Evolutionary conservation across 2,888 invertebrate species (phyloP).

Genomic region (Tuberolachnus salignus): DNA sequence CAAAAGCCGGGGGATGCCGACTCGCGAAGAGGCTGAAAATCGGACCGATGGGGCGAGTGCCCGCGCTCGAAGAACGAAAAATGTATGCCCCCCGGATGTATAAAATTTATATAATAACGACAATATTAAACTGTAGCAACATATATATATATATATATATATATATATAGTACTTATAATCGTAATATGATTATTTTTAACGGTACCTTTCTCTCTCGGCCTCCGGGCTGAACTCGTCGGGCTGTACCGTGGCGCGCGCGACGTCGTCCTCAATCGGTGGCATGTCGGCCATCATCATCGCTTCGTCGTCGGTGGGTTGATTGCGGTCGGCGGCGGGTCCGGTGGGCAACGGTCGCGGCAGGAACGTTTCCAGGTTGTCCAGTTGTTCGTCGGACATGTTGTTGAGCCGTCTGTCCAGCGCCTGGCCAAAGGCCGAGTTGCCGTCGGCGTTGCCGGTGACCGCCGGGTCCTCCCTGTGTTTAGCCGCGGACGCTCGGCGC

Average conservation of each 20-base stretch:
- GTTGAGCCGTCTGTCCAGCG: not conserved
- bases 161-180: too few species aligned
- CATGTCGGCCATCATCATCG: conserved; percentile 38
- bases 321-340: not conserved
- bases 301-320: not conserved
- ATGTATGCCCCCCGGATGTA: too few species aligned
- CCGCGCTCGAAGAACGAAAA: too few species aligned
- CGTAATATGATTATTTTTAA: too few species aligned
- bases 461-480: not conserved
- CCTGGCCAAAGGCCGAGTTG: not conserved
- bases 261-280: not conserved
- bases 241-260: not conserved
- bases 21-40: too few species aligned
- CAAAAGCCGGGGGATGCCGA: too few species aligned
- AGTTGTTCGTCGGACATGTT: not conserved
- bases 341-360: not conserved
- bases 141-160: too few species aligned
- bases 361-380: not conserved
- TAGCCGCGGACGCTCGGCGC: not conserved
- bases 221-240: not conserved
- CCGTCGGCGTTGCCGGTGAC: not conserved
- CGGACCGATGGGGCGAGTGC: too few species aligned
- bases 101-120: not conserved
- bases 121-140: not conserved
- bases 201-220: conserved; percentile 25